phyloP scores from a whole-genome alignment of 2,888 invertebrate species.

The Dromius quadrimaculatus region DNA sequence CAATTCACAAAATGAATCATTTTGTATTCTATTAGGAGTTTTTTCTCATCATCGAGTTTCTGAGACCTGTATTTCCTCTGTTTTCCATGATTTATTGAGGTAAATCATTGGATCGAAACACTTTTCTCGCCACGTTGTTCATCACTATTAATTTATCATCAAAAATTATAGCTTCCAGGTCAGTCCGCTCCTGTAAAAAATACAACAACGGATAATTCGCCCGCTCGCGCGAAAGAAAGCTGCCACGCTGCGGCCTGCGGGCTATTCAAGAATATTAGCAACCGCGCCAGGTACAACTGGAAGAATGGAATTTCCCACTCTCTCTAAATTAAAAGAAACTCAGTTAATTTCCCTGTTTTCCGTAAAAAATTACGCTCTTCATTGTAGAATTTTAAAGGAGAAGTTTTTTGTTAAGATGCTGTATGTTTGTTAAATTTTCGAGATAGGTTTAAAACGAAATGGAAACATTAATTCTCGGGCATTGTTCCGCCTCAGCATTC shows the following conservation, averaged over 20 bases:
- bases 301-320: slow-evolving; percentile 21
- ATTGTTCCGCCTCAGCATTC: slow-evolving; percentile 14
- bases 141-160: too few species aligned
- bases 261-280: slow-evolving; percentile 16
- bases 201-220: slow-evolving; percentile 24
- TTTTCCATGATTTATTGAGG: too few species aligned
- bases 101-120: too few species aligned
- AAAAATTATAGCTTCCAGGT: too few species aligned
- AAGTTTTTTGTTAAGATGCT: slow-evolving; percentile 20
- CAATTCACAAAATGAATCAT: too few species aligned
- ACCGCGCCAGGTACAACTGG: slow-evolving; percentile 1
- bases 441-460: slow-evolving; percentile 11
- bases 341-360: slow-evolving; percentile 29
- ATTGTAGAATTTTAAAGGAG: slow-evolving; percentile 14
- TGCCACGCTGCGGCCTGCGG: neutral
- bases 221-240: neutral
- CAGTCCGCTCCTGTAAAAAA: neutral
- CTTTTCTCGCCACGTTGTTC: too few species aligned
- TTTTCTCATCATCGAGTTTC: too few species aligned
- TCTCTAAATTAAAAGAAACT: slow-evolving; percentile 27
- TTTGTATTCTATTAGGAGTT: too few species aligned
- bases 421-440: slow-evolving; percentile 6
- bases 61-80: too few species aligned
- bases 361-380: slow-evolving; percentile 23
- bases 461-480: slow-evolving; percentile 23